Conservation (phyloP, 37 sponge, comb jelly and placozoan species). For the Crambe crambe region DNA sequence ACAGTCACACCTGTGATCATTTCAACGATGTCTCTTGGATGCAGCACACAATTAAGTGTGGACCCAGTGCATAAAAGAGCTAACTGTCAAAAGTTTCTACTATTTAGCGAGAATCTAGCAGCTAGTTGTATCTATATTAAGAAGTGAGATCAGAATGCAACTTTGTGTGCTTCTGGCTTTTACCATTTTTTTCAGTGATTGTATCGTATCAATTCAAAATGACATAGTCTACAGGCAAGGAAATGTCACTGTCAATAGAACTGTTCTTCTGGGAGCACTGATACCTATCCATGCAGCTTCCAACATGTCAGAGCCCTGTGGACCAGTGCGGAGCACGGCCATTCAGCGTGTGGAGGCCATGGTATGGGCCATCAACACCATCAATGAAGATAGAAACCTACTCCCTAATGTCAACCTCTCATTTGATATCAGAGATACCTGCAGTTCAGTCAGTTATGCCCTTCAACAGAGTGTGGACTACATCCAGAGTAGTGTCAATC, state of each 20-base stretch:
- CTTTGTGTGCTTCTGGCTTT: no score
- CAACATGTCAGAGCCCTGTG: conserved; percentile 7
- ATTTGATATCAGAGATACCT: conserved; percentile 77
- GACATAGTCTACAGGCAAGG: neutral
- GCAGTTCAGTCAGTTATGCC: conserved; percentile 22
- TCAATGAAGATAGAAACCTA: conserved; percentile 51
- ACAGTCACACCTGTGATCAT: no score
- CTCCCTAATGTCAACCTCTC: conserved; percentile 54
- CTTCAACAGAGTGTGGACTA: conserved; percentile 47
- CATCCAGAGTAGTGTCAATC: neutral
- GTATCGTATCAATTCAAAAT: no score
- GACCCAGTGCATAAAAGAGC: no score
- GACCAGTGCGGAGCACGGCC: neutral
- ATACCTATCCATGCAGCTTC: conserved; percentile 64
- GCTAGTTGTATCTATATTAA: no score
- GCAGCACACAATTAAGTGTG: no score
- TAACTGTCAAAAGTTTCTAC: no score
- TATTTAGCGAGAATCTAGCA: no score
- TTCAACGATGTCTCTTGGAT: no score
- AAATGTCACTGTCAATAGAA: neutral
- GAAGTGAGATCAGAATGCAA: no score
- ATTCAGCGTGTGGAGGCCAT: conserved; percentile 72
- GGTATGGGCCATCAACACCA: conserved; percentile 49
- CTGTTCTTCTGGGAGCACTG: conserved; percentile 63
- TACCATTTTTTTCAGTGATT: no score